Evolutionary conservation across 1,140 invertebrate genomes (phyloP).

Genomic region (Venustaconcha ellipsiformis): DNA sequence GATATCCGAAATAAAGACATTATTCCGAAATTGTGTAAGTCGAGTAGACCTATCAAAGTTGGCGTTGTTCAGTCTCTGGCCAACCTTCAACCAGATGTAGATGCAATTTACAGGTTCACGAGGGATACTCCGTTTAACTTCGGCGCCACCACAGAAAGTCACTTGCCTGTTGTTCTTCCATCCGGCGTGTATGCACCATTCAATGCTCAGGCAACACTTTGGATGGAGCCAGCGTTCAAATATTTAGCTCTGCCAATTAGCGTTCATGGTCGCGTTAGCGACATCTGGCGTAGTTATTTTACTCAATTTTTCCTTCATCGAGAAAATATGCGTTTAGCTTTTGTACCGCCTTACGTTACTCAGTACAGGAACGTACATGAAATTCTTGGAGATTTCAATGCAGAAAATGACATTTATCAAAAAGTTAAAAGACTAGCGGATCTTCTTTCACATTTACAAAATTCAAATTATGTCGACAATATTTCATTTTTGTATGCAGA

Average conservation of each 20-base stretch:
- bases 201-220: slow-evolving; percentile 31
- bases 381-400: slow-evolving; percentile 13
- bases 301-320: slow-evolving; percentile 13
- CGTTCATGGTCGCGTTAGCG: slow-evolving; percentile 21
- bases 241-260: slow-evolving; percentile 19
- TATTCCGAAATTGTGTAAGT: neutral
- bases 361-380: slow-evolving; percentile 26
- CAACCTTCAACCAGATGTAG: slow-evolving; percentile 28
- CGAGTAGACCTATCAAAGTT: neutral
- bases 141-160: neutral
- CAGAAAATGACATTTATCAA: slow-evolving; percentile 4
- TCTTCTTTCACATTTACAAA: neutral
- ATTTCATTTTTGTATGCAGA: slow-evolving; percentile 4
- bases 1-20: slow-evolving; percentile 11
- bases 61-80: slow-evolving; percentile 27
- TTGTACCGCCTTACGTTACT: slow-evolving; percentile 18
- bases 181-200: slow-evolving; percentile 20
- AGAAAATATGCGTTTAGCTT: slow-evolving; percentile 9
- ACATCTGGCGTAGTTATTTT: slow-evolving; percentile 34
- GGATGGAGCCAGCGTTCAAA: slow-evolving; percentile 7
- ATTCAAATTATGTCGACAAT: neutral
- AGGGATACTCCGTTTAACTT: slow-evolving; percentile 22
- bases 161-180: slow-evolving; percentile 12
- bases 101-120: slow-evolving; percentile 32
- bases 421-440: neutral